Percentiles rank a stretch among this genome's conserved stretches.
These are phyloP conservation scores for Channa striata DNA, from an alignment of 2,797 vertebrate species.

Conservation along the genomic window DNA sequence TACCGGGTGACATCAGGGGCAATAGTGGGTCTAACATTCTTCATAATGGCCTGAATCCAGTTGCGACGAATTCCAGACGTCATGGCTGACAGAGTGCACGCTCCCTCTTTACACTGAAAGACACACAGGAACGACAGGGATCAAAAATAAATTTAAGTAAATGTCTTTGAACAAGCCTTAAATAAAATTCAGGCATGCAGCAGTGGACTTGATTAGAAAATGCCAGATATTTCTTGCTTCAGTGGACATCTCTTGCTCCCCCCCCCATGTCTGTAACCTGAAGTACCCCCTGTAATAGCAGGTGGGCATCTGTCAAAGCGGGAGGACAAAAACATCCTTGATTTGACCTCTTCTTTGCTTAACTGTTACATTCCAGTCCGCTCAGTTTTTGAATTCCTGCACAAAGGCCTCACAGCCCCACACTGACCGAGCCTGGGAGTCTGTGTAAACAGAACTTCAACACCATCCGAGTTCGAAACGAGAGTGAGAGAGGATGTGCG, in stretches of 20 bases:
- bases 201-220: background rate
- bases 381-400: background rate
- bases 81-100: constrained; percentile 96
- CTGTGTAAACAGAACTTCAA: background rate
- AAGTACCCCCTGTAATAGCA: too few species aligned
- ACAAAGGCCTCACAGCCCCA: background rate
- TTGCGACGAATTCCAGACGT: constrained; percentile 97
- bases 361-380: background rate
- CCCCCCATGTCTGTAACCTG: background rate
- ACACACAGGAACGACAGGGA: constrained; percentile 40
- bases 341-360: background rate
- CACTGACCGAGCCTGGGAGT: background rate
- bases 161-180: constrained; percentile 2
- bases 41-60: constrained; percentile 99
- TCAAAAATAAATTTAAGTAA: background rate
- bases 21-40: constrained; percentile 92
- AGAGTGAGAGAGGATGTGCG: background rate
- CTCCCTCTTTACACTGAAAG: constrained; percentile 92
- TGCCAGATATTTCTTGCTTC: background rate
- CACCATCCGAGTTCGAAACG: background rate
- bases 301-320: too few species aligned
- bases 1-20: constrained; percentile 97
- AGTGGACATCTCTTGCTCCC: too few species aligned
- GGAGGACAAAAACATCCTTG: background rate
- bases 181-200: constrained; percentile 11